Conservation (phyloP, 2,113 vertebrate species). For the Cynocephalus volans region DNA sequence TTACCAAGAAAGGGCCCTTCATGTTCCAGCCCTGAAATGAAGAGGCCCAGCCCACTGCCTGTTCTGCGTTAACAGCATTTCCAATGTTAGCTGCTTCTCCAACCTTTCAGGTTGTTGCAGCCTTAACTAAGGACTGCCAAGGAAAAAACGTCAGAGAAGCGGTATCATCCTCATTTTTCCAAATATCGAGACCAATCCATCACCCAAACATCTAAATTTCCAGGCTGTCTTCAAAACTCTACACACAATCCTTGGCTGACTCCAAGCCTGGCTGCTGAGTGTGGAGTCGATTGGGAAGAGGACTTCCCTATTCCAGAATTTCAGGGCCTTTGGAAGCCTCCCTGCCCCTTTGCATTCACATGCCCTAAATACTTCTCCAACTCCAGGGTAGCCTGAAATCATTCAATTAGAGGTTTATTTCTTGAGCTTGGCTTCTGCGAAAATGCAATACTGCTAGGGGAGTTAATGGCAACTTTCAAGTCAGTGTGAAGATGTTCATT, state of each 20-base stretch:
- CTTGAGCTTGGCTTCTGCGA: conserved; percentile 45
- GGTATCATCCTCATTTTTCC: background rate
- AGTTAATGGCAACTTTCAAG: conserved; percentile 43
- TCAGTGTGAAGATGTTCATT: conserved; percentile 45
- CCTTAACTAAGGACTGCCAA: conserved; percentile 1
- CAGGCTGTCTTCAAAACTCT: background rate
- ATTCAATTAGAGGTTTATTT: conserved; percentile 55
- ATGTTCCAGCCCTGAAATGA: background rate
- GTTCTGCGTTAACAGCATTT: background rate
- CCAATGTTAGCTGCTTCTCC: background rate
- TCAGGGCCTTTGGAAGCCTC: background rate
- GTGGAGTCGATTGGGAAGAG: background rate
- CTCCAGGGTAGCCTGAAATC: background rate
- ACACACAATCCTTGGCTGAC: background rate
- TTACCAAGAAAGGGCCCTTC: background rate
- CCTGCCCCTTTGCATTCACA: background rate
- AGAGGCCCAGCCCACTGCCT: background rate
- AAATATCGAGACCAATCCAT: background rate
- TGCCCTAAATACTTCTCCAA: background rate
- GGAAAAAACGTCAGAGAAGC: background rate
- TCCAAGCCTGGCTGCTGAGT: background rate
- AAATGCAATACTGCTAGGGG: conserved; percentile 31
- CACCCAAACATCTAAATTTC: background rate
- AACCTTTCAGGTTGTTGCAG: background rate
- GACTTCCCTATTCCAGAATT: background rate